Percentiles rank a stretch among this genome's conserved stretches.
Conservation (phyloP, 2,797 vertebrate genomes). For the Sorex maritimensis region DNA sequence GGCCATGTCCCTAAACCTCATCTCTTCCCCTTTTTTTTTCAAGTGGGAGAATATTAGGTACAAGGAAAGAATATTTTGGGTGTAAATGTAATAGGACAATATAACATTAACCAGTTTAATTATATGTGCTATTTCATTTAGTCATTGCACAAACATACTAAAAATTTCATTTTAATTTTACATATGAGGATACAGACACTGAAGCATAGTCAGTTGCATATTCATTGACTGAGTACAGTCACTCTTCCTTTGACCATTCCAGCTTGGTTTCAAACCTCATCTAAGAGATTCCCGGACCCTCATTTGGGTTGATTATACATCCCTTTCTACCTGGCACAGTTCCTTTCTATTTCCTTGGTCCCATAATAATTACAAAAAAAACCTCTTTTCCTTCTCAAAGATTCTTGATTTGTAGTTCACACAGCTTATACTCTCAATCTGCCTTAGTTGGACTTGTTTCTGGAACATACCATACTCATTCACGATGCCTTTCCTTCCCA, state of each 20-base stretch:
- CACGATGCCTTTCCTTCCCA: neutral
- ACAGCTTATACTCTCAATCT: neutral
- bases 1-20: neutral
- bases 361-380: slow-evolving; percentile 10
- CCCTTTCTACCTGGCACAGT: neutral
- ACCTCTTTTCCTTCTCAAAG: neutral
- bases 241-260: slow-evolving; percentile 1
- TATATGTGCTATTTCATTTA: neutral
- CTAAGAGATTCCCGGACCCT: neutral
- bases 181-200: neutral
- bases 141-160: neutral
- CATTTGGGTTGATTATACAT: neutral
- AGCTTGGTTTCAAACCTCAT: neutral
- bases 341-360: neutral
- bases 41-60: neutral
- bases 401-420: neutral
- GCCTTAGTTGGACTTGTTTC: neutral
- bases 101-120: neutral
- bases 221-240: neutral
- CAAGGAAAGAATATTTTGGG: neutral
- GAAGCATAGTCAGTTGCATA: neutral
- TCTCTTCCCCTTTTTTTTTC: neutral
- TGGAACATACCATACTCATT: neutral
- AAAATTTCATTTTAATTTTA: neutral
- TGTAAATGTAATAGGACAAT: neutral